Conservation (phyloP, 1,140 invertebrate genomes). For the Trichomalopsis sarcophagae region DNA sequence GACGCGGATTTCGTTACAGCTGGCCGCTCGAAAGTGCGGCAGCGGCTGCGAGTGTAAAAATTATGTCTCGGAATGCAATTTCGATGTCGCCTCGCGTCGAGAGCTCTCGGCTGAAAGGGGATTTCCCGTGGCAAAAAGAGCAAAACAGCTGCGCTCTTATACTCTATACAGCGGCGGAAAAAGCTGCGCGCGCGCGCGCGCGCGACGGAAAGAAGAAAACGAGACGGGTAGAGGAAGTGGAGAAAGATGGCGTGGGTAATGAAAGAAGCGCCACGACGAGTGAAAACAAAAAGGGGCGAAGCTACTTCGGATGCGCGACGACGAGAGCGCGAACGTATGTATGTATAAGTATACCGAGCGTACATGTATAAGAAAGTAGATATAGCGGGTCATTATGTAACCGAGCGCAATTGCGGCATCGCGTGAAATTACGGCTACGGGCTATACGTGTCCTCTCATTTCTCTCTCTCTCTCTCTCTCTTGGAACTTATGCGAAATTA, state of each 20-base stretch:
- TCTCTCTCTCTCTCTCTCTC: constrained; percentile 34
- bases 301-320: background rate
- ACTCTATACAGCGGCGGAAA: background rate
- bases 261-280: constrained; percentile 14
- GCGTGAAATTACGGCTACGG: constrained; percentile 57
- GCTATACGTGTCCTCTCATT: constrained; percentile 37
- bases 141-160: background rate
- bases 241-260: constrained; percentile 26
- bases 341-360: too few relatives aligned
- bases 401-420: constrained; percentile 53
- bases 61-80: constrained; percentile 28
- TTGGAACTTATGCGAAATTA: constrained; percentile 68
- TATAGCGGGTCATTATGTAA: constrained; percentile 45
- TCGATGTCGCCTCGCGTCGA: constrained; percentile 7
- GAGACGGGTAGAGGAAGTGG: background rate
- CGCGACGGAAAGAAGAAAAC: background rate
- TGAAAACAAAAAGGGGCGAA: constrained; percentile 28
- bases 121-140: background rate
- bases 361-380: constrained; percentile 11
- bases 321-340: background rate
- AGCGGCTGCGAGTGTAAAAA: background rate
- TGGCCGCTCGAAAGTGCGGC: background rate
- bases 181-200: background rate
- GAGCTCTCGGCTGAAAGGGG: constrained; percentile 11
- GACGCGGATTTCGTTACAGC: background rate